Percentiles rank a stretch among this genome's conserved stretches.
Evolutionary conservation across 2,888 invertebrate genomes (phyloP).

Genomic region (Synanthedon formicaeformis): DNA sequence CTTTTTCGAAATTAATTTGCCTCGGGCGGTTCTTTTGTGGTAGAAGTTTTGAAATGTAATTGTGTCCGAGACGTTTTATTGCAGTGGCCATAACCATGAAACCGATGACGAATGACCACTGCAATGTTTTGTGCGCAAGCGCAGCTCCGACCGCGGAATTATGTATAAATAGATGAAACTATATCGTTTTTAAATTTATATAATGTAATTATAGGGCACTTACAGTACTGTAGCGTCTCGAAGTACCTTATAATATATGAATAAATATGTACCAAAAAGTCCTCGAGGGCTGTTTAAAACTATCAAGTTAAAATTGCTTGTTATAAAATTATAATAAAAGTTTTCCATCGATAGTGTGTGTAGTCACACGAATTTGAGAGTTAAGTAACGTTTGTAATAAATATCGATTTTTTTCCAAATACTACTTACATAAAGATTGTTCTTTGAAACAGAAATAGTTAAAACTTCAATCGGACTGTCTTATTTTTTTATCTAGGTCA

Average conservation of each 20-base stretch:
- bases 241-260: conserved; percentile 33
- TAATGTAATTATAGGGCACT: conserved; percentile 38
- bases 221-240: conserved; percentile 33
- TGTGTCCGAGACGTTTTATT: background rate
- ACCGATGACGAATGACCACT: too few relatives aligned
- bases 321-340: conserved; percentile 48
- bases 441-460: conserved; percentile 16
- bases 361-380: conserved; percentile 14
- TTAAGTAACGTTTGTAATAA: conserved; percentile 7
- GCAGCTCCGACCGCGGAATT: conserved; percentile 26
- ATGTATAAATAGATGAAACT: conserved; percentile 58
- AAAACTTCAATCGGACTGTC: conserved; percentile 64
- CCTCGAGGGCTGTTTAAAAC: conserved; percentile 28
- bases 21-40: background rate
- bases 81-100: too few relatives aligned
- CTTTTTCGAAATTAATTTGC: background rate
- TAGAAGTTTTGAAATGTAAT: background rate
- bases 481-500: conserved; percentile 69
- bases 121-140: conserved; percentile 10
- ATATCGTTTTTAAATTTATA: conserved; percentile 50
- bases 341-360: conserved; percentile 49
- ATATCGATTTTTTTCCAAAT: conserved; percentile 17
- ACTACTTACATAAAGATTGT: conserved; percentile 10
- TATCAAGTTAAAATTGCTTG: conserved; percentile 47
- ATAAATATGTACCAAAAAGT: conserved; percentile 27